phyloP scores from a whole-genome alignment of 2,888 invertebrate species.

The Choristoneura rosaceana region DNA sequence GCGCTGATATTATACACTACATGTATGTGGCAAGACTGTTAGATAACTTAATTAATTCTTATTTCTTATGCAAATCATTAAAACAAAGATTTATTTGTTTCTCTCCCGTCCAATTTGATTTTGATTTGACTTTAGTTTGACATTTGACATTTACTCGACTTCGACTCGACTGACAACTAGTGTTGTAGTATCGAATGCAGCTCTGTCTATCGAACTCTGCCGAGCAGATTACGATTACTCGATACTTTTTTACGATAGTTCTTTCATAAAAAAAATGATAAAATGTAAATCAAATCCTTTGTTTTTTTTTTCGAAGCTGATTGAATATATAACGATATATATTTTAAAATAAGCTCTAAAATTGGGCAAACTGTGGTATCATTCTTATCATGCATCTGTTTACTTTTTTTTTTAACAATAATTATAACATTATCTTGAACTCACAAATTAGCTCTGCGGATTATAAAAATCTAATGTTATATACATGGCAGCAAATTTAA shows the following conservation, averaged over 20 bases:
- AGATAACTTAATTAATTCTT: slow-evolving; percentile 22
- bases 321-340: too few relatives aligned
- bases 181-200: background rate
- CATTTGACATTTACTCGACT: slow-evolving; percentile 21
- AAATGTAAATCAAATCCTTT: too few relatives aligned
- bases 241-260: too few relatives aligned
- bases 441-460: too few relatives aligned
- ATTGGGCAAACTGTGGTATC: too few relatives aligned
- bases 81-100: slow-evolving; percentile 28
- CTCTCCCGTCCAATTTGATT: slow-evolving; percentile 5
- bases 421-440: too few relatives aligned
- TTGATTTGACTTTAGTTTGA: slow-evolving; percentile 25
- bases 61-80: slow-evolving; percentile 6
- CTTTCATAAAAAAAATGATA: too few relatives aligned
- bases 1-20: background rate
- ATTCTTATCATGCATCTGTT: background rate
- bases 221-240: too few relatives aligned
- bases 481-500: background rate
- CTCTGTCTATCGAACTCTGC: too few relatives aligned
- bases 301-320: too few relatives aligned
- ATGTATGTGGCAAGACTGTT: slow-evolving; percentile 13
- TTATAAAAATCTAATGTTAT: background rate
- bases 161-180: slow-evolving; percentile 15
- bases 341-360: too few relatives aligned
- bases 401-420: background rate